Percentiles rank a stretch among this genome's conserved stretches.
These are phyloP conservation scores for Caenorhabditis sinica DNA, from an alignment of 2,888 invertebrate species.

Conservation along the genomic window DNA sequence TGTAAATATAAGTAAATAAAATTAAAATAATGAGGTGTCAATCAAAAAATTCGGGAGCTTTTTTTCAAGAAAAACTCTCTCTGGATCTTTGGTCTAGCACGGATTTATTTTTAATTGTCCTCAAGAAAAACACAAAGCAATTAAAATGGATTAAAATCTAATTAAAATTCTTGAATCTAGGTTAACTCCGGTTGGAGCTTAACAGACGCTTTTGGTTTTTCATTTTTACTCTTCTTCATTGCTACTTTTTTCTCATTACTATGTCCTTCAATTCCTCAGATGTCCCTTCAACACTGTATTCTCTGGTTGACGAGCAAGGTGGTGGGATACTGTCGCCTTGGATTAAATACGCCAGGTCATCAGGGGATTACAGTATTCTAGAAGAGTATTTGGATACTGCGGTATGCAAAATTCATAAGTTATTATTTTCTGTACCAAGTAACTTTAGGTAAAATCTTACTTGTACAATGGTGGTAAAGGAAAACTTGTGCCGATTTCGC, in stretches of 20 bases:
- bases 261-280: conserved; percentile 78
- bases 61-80: no score
- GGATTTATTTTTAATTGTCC: no score
- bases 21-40: no score
- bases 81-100: neutral
- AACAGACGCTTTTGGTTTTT: neutral
- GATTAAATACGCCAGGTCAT: conserved; percentile 77
- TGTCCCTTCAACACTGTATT: conserved; percentile 73
- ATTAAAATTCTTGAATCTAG: neutral
- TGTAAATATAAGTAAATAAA: neutral
- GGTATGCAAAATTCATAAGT: conserved; percentile 86
- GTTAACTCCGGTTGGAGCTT: neutral
- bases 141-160: neutral
- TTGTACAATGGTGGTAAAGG: conserved; percentile 95
- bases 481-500: conserved; percentile 92
- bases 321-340: conserved; percentile 78
- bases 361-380: conserved; percentile 77
- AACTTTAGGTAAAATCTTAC: conserved; percentile 89
- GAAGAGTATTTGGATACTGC: conserved; percentile 78
- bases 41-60: no score
- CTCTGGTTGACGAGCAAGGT: conserved; percentile 79
- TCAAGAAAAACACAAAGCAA: neutral
- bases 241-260: neutral
- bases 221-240: neutral
- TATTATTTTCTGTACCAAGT: neutral